Percentiles rank a stretch among this genome's conserved stretches.
phyloP scores from a whole-genome alignment of 2,888 invertebrate genomes.

The Dolomedes plantarius region DNA sequence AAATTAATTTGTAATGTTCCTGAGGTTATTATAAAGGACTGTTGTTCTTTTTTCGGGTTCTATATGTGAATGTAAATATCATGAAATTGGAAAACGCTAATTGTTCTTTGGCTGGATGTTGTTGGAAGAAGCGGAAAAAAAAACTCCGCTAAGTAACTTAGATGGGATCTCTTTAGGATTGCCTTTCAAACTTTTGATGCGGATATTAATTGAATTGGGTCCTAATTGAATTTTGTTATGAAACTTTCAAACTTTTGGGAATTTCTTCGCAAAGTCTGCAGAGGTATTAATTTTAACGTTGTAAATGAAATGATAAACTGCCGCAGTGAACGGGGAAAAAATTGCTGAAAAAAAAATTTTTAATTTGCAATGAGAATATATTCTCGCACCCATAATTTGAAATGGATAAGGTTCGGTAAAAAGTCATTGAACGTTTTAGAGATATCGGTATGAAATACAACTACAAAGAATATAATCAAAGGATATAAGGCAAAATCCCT shows the following conservation, averaged over 20 bases:
- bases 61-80: slow-evolving; percentile 14
- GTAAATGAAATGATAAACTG: not conserved
- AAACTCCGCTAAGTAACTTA: not conserved
- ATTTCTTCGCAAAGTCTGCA: not conserved
- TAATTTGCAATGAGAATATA: too few species aligned
- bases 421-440: too few species aligned
- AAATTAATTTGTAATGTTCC: slow-evolving; percentile 13
- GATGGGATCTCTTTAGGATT: not conserved
- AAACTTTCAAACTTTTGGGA: not conserved
- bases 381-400: too few species aligned
- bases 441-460: too few species aligned
- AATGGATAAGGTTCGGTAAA: too few species aligned
- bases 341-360: too few species aligned
- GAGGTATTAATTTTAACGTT: not conserved
- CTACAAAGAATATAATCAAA: too few species aligned
- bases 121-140: not conserved
- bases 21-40: not conserved
- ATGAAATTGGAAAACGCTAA: slow-evolving; percentile 7
- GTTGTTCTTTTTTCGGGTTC: not conserved
- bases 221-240: not conserved
- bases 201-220: not conserved
- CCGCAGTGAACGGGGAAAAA: too few species aligned
- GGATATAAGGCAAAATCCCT: too few species aligned
- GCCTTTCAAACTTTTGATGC: slow-evolving; percentile 11
- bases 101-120: not conserved